Base-by-base conservation (phyloP, 2,797 vertebrate species). In the Salmo trutta region DNA sequence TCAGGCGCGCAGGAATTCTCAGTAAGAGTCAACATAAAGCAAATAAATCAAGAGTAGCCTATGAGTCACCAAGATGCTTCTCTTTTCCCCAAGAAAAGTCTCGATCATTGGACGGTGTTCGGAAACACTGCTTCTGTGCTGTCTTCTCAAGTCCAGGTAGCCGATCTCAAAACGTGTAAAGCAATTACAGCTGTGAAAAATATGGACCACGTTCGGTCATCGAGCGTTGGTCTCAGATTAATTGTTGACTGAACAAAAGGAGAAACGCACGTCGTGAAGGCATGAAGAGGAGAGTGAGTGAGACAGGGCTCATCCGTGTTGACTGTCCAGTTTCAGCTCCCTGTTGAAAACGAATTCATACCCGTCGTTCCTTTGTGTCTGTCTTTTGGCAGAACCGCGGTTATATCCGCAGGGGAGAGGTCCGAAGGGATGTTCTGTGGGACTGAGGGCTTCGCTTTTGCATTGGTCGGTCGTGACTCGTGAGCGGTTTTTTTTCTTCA, bases 381-480 rank as follows among this genome's bases (percentile, higher is more conserved):
- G 51, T 31, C 24, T 52, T 15, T 16, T 19, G 7, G 24, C 47
- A 53, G 14, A 24, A 53, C 21, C 5, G 52, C 29, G 24, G 17
- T 19, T 56, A 17, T 17, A 62, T 68, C 10, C 33, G 68, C 71
- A 10, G 67, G 51, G 81, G 71, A 67, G 47, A 73, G 81, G 62
- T 74, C 27, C 66, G 52, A 75, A 65, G 69, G 70, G 68, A 69
- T 74, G 0, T 7, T 27, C 17, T 69, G 73, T 36, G 0, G 31
- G 53, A 65, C 70, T 79, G 14, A 29, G 27, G 27, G 33, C n/a
- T 51, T 59, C 65, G 70, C 24, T 19, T 24, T 17, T 72, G 70
- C 21, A 53, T n/a, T 75, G 80, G 68, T 85, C 77, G 76, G 52
- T 78, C 82, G 41, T 64, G 87, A 88, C 83, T 90, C 86, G 86